These are phyloP conservation scores for Diaprepes abbreviatus DNA, from an alignment of 2,888 invertebrate genomes.

Conservation along the genomic window DNA sequence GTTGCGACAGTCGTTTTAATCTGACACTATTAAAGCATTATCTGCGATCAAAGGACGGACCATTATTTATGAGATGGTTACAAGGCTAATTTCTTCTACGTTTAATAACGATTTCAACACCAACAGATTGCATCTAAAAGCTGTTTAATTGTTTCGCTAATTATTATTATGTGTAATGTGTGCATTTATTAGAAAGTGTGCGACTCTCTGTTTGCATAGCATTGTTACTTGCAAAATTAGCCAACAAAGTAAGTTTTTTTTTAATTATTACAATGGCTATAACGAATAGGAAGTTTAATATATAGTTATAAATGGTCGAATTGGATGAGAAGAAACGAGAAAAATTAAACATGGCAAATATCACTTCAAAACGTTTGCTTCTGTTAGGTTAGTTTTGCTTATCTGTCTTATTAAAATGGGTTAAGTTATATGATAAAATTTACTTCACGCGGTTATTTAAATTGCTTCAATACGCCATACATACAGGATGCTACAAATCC, in stretches of 20 bases:
- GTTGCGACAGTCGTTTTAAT: slow-evolving; percentile 6
- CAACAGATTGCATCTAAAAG: slow-evolving; percentile 16
- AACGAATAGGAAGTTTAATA: too few relatives aligned
- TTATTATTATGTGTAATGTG: slow-evolving; percentile 19
- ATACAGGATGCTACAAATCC: too few relatives aligned
- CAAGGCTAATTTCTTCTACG: slow-evolving; percentile 23
- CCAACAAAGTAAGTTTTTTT: not conserved
- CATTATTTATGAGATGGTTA: slow-evolving; percentile 6
- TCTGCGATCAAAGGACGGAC: slow-evolving; percentile 33
- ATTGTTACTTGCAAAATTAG: not conserved
- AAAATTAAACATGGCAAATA: not conserved
- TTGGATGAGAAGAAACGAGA: too few relatives aligned
- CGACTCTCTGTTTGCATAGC: not conserved
- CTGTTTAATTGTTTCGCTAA: slow-evolving; percentile 28
- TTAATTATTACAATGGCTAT: not conserved
- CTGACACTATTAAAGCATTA: slow-evolving; percentile 8
- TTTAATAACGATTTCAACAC: slow-evolving; percentile 37
- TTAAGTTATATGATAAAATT: too few relatives aligned
- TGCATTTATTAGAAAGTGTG: slow-evolving; percentile 41
- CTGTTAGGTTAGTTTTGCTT: too few relatives aligned
- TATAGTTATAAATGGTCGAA: too few relatives aligned
- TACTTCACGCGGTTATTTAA: too few relatives aligned
- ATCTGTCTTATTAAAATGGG: too few relatives aligned
- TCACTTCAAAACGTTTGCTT: too few relatives aligned
- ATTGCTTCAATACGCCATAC: too few relatives aligned